Percentiles rank a stretch among this genome's conserved stretches.
Evolutionary conservation across 2,113 vertebrate species (phyloP).

Genomic region (Hippocampus abdominalis): DNA sequence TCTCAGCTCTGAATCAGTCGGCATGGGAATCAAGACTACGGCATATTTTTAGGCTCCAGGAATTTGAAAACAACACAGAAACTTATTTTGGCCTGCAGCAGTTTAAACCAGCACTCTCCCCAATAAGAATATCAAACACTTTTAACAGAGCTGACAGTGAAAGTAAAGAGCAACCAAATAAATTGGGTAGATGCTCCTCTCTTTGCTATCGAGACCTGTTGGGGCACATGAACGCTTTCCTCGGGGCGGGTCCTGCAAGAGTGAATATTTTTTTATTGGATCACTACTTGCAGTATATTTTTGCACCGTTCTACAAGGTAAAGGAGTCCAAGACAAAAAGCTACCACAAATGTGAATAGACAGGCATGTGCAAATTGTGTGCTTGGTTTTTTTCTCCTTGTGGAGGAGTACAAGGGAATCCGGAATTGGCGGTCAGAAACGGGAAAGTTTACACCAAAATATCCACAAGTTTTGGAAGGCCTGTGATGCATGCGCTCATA

Average conservation of each 20-base stretch:
- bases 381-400: neutral
- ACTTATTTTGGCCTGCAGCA: neutral
- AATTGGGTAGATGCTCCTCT: neutral
- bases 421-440: neutral
- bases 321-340: neutral
- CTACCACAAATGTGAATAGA: neutral
- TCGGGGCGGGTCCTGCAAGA: neutral
- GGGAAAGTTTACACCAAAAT: constrained; percentile 1
- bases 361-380: neutral
- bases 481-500: neutral
- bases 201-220: neutral
- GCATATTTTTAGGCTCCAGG: constrained; percentile 52
- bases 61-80: constrained; percentile 39
- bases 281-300: neutral
- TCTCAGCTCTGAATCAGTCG: constrained; percentile 37
- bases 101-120: neutral
- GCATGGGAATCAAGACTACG: constrained; percentile 38
- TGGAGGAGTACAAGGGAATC: neutral
- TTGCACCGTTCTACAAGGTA: neutral
- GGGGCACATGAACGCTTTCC: neutral
- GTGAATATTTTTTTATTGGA: neutral
- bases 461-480: neutral
- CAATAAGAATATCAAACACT: neutral
- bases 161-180: neutral
- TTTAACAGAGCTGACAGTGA: neutral